Conservation (phyloP, 1,140 invertebrate species). For the Diabrotica virgifera region DNA sequence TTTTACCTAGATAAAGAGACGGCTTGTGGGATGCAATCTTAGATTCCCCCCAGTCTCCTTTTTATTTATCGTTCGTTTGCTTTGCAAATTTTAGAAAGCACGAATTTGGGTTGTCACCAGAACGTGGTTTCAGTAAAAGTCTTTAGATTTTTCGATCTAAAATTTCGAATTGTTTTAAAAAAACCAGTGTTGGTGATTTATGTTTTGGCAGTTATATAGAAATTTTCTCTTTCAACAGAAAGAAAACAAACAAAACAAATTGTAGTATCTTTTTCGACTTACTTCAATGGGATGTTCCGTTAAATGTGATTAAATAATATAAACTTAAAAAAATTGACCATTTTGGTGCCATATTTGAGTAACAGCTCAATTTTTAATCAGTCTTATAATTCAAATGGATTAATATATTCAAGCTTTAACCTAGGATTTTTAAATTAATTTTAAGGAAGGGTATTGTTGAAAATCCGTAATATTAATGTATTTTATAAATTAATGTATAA, state of each 20-base stretch:
- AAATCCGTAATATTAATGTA: conserved; percentile 37
- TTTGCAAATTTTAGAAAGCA: no score
- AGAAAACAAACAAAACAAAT: conserved; percentile 4
- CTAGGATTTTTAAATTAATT: conserved; percentile 42
- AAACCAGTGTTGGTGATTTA: no score
- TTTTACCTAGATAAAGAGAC: no score
- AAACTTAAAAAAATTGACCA: conserved; percentile 42
- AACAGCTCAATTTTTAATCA: conserved; percentile 50
- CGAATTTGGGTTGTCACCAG: no score
- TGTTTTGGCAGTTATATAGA: no score
- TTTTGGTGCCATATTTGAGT: conserved; percentile 50
- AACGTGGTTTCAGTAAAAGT: no score
- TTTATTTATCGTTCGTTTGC: no score
- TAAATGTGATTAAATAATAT: conserved; percentile 40
- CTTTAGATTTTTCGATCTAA: no score
- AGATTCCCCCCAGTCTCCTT: no score
- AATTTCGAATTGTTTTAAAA: no score
- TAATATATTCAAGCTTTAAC: conserved; percentile 46
- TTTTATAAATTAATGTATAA: conserved; percentile 37
- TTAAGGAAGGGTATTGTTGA: conserved; percentile 39
- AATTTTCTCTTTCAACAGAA: background rate
- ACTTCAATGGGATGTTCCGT: conserved; percentile 49
- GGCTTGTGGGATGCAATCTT: no score
- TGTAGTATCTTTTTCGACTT: conserved; percentile 34
- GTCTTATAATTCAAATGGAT: conserved; percentile 34